Conservation (phyloP, 1,140 invertebrate species). For the Megalopta genalis region DNA sequence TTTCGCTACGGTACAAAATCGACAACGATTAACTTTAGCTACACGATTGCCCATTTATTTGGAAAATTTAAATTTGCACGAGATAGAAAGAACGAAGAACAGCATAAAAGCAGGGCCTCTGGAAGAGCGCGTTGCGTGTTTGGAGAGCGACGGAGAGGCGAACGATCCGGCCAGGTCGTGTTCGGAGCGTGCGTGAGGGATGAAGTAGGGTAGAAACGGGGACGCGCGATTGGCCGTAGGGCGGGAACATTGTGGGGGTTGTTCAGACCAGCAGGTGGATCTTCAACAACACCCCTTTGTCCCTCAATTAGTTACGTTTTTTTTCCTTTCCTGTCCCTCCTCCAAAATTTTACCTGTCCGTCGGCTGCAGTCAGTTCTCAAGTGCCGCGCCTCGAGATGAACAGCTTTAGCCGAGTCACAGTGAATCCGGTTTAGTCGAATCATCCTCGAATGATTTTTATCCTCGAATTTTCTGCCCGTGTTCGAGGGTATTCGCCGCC, state of each 20-base stretch:
- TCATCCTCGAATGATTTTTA: constrained; percentile 37
- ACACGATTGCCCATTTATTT: too few relatives aligned
- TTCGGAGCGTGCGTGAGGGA: constrained; percentile 46
- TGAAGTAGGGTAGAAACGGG: constrained; percentile 62
- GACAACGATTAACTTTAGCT: too few relatives aligned
- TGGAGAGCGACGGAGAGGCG: constrained; percentile 15
- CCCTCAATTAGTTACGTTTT: constrained; percentile 76
- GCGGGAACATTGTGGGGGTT: constrained; percentile 66
- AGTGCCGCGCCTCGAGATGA: constrained; percentile 39
- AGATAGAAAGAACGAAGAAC: neutral
- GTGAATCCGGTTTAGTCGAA: constrained; percentile 42
- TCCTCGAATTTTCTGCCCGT: neutral
- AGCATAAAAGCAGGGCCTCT: neutral
- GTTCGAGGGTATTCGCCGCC: neutral
- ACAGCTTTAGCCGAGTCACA: constrained; percentile 59
- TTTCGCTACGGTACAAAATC: too few relatives aligned
- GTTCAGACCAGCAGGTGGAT: constrained; percentile 73
- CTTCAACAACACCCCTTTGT: constrained; percentile 72
- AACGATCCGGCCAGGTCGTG: neutral
- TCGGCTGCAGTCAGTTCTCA: constrained; percentile 55
- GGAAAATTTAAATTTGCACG: neutral
- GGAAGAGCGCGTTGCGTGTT: constrained; percentile 25
- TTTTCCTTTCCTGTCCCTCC: constrained; percentile 53
- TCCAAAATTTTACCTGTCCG: constrained; percentile 66
- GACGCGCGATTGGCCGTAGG: constrained; percentile 74